Base-by-base conservation (phyloP, 2,888 invertebrate species). In the Drosophila algonquin region DNA sequence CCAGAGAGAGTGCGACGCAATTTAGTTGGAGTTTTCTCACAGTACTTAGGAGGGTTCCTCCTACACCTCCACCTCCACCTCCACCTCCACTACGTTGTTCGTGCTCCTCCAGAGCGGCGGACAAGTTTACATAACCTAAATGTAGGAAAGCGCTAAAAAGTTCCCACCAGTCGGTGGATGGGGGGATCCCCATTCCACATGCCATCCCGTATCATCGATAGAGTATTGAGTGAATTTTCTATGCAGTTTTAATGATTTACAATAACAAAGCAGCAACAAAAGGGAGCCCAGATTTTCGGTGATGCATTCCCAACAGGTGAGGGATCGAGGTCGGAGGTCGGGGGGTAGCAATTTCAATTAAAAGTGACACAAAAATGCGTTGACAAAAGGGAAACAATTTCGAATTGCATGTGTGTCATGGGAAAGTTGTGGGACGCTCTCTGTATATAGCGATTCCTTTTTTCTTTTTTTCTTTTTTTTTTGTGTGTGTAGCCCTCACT, bases 221-320 rank as follows among this genome's bases (percentile, higher is more conserved):
- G 24, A 51, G 24, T 21, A 40, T 27, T 21, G 50, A 58, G 65
- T 69, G 62, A 45, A 65, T 73, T 74, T 65, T 59, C 80, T 56
- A 65, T 68, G 84, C 78, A 69, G 72, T 81, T 87, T 87, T 80
- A 81, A 82, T 87, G 68, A 75, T 85, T 83, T 80, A 83, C 77
- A 87, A 87, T 84, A 84, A 72, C 69, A 72, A 71, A 55, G n/a
- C 72, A 73, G 40, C 40, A 40, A 40, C 40, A 40, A 40, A 6
- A 6, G 40, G 40, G 3, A 46, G 27, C 46, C 64, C 64, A 35
- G 73, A 64, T 65, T 76, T 76, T 58, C 51, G 9, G 63, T 87
- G 81, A 87, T 85, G 76, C 80, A 79, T 83, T 77, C 76, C 64
- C 79, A 77, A 83, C 87, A 87, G 87, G 87, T 87, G 87, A 75